These are phyloP conservation scores for Platyscelio sp. DNA, from an alignment of 2,888 invertebrate genomes.

Conservation along the genomic window DNA sequence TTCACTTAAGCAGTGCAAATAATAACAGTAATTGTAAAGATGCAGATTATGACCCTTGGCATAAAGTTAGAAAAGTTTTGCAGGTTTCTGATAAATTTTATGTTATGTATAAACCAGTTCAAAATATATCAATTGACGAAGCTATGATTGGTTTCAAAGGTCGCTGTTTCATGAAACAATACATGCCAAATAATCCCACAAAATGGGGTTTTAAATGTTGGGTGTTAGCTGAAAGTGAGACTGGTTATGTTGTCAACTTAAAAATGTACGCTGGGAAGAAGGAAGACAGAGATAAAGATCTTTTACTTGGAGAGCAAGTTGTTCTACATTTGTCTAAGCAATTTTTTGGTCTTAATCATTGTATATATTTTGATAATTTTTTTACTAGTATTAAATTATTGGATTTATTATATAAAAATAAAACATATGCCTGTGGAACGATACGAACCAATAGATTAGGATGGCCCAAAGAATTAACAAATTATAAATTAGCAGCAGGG, in stretches of 20 bases:
- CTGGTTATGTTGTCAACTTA: background rate
- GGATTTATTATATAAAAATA: slow-evolving; percentile 11
- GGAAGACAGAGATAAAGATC: background rate
- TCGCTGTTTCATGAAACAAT: slow-evolving; percentile 15
- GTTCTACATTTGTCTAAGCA: background rate
- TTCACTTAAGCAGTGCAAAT: background rate
- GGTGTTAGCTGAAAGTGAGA: background rate
- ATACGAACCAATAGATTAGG: background rate
- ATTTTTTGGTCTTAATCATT: background rate
- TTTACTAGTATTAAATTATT: slow-evolving; percentile 3
- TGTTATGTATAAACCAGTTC: background rate
- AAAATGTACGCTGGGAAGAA: slow-evolving; percentile 6
- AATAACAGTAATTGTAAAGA: background rate
- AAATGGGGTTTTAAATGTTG: slow-evolving; percentile 13
- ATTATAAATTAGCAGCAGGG: background rate
- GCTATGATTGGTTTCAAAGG: background rate
- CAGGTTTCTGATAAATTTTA: background rate
- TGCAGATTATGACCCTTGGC: background rate
- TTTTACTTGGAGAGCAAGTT: background rate
- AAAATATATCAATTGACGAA: slow-evolving; percentile 1
- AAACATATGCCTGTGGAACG: slow-evolving; percentile 5
- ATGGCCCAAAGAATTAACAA: background rate
- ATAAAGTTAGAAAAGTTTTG: background rate
- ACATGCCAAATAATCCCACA: background rate
- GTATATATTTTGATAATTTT: background rate